A percentile compares a stretch with the other conserved stretches of the same genome.
phyloP scores from a whole-genome alignment of 2,113 vertebrate genomes.

The Dasyurus viverrinus region DNA sequence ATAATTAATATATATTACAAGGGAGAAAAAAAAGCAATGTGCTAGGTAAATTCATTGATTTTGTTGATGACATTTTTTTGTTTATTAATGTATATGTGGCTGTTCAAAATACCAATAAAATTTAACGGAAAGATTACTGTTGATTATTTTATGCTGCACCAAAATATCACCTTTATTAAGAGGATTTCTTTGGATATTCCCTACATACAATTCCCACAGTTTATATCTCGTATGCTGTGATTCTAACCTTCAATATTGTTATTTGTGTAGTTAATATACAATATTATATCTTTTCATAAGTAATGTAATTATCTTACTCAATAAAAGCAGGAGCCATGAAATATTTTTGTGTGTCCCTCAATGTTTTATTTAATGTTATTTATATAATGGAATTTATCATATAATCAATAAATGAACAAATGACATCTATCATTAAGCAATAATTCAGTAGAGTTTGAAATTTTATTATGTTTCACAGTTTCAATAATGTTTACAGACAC shows the following conservation, averaged over 20 bases:
- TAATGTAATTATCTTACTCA: background rate
- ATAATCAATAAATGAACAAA: background rate
- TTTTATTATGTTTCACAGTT: slow-evolving; percentile 24
- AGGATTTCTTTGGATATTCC: background rate
- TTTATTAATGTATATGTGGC: background rate
- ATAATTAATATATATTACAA: background rate
- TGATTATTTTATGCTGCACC: background rate
- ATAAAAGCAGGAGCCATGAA: background rate
- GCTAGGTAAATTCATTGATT: background rate
- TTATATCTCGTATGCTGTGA: background rate
- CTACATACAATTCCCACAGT: background rate
- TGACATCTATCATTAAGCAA: slow-evolving; percentile 10
- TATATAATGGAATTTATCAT: slow-evolving; percentile 10
- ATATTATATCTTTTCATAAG: background rate
- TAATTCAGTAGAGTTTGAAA: slow-evolving; percentile 56
- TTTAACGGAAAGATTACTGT: background rate
- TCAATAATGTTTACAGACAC: slow-evolving; percentile 15
- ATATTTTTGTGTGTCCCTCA: background rate
- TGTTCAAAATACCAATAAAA: background rate
- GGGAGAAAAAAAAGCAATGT: background rate
- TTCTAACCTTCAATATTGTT: background rate
- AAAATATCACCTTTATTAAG: background rate
- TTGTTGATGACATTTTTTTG: slow-evolving; percentile 25
- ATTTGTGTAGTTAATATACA: background rate
- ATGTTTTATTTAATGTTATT: background rate